Conservation (phyloP, 1,140 invertebrate species). For the Lysiphlebus fabarum region DNA sequence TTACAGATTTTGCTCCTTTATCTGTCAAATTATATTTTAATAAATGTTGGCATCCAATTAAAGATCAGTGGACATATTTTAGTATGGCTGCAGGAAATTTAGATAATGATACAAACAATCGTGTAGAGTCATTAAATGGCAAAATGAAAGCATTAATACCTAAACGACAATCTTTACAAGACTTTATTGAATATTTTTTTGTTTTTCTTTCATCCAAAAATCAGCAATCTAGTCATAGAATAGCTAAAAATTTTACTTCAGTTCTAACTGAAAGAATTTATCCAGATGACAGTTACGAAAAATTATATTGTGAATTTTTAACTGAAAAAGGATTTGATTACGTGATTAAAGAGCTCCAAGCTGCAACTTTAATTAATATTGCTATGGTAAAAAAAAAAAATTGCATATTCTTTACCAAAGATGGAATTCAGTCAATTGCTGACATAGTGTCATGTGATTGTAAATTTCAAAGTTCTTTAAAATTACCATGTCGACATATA, state of each 20-base stretch:
- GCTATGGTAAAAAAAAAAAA: no score
- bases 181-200: background rate
- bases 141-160: conserved; percentile 8
- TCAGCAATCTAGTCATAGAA: background rate
- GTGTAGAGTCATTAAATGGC: conserved; percentile 9
- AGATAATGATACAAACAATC: conserved; percentile 9
- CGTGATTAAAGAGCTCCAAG: background rate
- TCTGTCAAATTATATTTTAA: conserved; percentile 4
- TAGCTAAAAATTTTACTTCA: background rate
- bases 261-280: background rate
- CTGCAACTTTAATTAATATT: no score
- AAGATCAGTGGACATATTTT: conserved; percentile 6
- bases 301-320: background rate
- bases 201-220: background rate
- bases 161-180: background rate
- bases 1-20: background rate
- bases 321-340: background rate
- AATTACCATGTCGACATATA: conserved; percentile 6
- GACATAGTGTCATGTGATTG: conserved; percentile 1
- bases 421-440: background rate
- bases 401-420: background rate
- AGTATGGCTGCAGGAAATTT: conserved; percentile 13
- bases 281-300: background rate
- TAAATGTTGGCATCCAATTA: conserved; percentile 18
- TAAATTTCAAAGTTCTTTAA: background rate